Evolutionary conservation across 2,113 vertebrate genomes (phyloP), one percentile per base, ranked within the genome.

Genomic region (Acrocephalus kingi): DNA sequence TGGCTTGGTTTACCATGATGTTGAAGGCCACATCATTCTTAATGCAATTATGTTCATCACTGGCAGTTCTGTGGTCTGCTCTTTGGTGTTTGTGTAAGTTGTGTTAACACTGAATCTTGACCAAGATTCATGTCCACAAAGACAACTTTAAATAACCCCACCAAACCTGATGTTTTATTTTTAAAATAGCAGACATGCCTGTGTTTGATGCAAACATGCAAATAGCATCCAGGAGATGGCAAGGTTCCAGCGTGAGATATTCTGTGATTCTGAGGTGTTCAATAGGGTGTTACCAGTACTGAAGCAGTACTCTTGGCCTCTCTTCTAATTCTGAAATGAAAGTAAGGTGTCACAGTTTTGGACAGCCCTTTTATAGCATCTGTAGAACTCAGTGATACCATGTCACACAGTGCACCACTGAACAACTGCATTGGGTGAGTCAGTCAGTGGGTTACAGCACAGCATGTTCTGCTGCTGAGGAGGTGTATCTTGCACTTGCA

Each of bases 1-100:
- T 96, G 93, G 87, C 89, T 87, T 87, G 31, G 59, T 84, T 87
- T 91, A 43, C 24, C 24, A 37, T 6, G 24, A 45, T 35, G 28
- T 95, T 15, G 25, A 76, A 92, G 83, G 81, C 84, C 89, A 78
- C 84, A 74, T 96, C 73, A 71, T 89, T 66, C 76, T 89, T 91
- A 59, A 69, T 62, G 63, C 71, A 83, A 13, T 74, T 84, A 24
- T 21, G 31, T 66, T 92, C 63, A 83, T 92, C 72, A 52, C 41
- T 74, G 64, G 46, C 91, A 62, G 80, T 84, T 89, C 68, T 74
- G 76, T 81, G 59, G 51, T 81, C 76, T 93, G 51, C 25, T 81
- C 15, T 68, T 89, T 51, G 35, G 56, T 94, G 37, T 89, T 89
- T 93, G 12, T 63, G 0, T 62, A 91, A 84, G 52, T 28, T 58